Evolutionary conservation across 1,140 invertebrate genomes (phyloP).

Genomic region (Drosophila melanica): DNA sequence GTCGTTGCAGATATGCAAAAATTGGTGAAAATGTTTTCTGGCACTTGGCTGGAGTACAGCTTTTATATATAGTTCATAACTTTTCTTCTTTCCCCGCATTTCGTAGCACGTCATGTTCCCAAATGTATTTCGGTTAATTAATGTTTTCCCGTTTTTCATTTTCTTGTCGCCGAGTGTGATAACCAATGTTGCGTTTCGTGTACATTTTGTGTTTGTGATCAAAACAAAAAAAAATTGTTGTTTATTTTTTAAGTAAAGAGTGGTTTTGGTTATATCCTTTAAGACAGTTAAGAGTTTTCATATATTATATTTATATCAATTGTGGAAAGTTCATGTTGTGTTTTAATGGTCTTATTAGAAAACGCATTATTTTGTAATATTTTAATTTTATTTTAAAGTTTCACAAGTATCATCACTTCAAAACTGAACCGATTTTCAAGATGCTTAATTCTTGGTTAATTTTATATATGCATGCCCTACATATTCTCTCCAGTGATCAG

Average conservation of each 20-base stretch:
- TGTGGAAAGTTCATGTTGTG: too few relatives aligned
- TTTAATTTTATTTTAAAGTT: too few relatives aligned
- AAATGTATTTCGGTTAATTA: conserved; percentile 55
- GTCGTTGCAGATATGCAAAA: conserved; percentile 64
- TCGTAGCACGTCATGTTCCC: conserved; percentile 45
- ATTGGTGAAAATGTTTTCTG: conserved; percentile 65
- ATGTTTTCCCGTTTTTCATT: conserved; percentile 17
- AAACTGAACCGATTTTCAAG: too few relatives aligned
- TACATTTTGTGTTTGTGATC: neutral
- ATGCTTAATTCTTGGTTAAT: too few relatives aligned
- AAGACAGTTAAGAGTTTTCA: too few relatives aligned
- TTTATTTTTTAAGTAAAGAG: too few relatives aligned
- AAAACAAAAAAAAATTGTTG: too few relatives aligned
- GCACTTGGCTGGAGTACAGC: conserved; percentile 50
- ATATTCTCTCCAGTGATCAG: conserved; percentile 8
- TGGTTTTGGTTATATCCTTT: too few relatives aligned
- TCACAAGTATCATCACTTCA: too few relatives aligned
- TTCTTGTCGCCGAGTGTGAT: conserved; percentile 38
- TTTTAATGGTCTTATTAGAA: too few relatives aligned
- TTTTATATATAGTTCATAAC: conserved; percentile 74
- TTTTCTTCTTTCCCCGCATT: conserved; percentile 23
- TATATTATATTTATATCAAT: too few relatives aligned
- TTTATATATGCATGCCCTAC: neutral
- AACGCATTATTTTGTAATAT: too few relatives aligned
- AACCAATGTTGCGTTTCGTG: conserved; percentile 25